A percentile compares a stretch with the other conserved stretches of the same genome.
Evolutionary conservation across 2,888 invertebrate genomes (phyloP).

Genomic region (Apocheima hispidaria): DNA sequence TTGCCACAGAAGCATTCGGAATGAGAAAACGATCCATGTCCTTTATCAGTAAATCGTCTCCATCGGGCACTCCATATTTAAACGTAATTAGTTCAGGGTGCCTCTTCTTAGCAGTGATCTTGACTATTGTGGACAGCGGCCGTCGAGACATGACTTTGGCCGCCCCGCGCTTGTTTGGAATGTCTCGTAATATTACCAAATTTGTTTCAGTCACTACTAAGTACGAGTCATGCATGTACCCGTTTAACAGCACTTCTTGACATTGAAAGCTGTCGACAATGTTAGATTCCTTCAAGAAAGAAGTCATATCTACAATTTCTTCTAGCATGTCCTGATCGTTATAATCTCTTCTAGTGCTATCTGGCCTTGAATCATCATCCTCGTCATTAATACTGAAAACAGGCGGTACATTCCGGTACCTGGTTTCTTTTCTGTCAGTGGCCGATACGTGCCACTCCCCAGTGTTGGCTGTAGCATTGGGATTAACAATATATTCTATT

Average conservation of each 20-base stretch:
- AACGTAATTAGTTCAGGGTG: constrained; percentile 99
- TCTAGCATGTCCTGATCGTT: constrained; percentile 88
- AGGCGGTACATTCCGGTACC: constrained; percentile 95
- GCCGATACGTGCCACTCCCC: constrained; percentile 94
- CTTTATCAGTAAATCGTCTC: constrained; percentile 91
- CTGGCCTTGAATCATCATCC: constrained; percentile 74
- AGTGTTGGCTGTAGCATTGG: constrained; percentile 86
- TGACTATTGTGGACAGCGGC: constrained; percentile 96
- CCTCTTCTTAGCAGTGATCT: constrained; percentile 98
- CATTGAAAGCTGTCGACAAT: constrained; percentile 95
- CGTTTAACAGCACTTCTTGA: constrained; percentile 96
- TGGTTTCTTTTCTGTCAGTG: constrained; percentile 93
- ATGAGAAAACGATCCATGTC: constrained; percentile 97
- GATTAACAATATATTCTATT: constrained; percentile 97
- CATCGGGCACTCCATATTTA: constrained; percentile 95
- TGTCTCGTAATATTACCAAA: constrained; percentile 93
- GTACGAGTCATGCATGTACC: constrained; percentile 95
- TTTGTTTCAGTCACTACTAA: constrained; percentile 94
- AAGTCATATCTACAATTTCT: constrained; percentile 92
- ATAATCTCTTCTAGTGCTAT: constrained; percentile 65
- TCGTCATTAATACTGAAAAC: constrained; percentile 98
- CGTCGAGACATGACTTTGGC: constrained; percentile 95
- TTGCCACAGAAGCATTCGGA: constrained; percentile 96
- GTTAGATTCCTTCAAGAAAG: constrained; percentile 93
- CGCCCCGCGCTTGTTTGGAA: constrained; percentile 90